Base-by-base conservation (phyloP, 2,797 vertebrate species). In the Smutsia gigantea region DNA sequence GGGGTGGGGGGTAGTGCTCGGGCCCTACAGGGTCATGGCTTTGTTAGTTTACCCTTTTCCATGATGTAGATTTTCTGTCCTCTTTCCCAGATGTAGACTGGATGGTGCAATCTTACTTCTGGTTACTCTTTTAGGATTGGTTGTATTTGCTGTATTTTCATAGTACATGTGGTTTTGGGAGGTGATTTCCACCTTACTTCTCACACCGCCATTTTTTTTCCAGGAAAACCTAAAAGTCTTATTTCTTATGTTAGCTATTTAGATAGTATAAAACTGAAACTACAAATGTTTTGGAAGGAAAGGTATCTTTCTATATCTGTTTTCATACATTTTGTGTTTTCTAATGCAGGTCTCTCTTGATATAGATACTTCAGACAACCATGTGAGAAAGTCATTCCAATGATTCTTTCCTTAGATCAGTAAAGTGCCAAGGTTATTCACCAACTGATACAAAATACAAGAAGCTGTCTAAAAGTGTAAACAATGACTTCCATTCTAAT, bases 251-350 rank as follows among this genome's bases (percentile, higher is more conserved):
- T 55, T 12, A 81, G 61, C 11, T 59, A 49, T 90, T 78, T 78
- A 75, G 37, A 82, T 59, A 46, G 51, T 25, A 72, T 17, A 95
- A 93, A 88, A 93, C 21, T 42, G 37, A 91, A 90, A 81, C 21
- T 42, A 87, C 5, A 63, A 25, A 51, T 74, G 14, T 88, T 92
- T 74, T 90, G 46, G 25, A 63, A 77, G 34, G 37, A 75, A 51
- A 39, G 42, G 1, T n/a, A 46, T 29, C 27, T 79, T 74, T 87
- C 64, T 37, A 7, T 34, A 82, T 83, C 51, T 86, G 53, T 79
- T 71, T 86, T 64, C 29, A 86, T 17, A 31, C 9, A 87, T 77
- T 83, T 72, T 49, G 10, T 84, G 18, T 37, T 82, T 84, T 74
- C 55, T 59, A 59, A 89, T 71, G 31, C 1, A 59, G 29, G 4